phyloP scores from a whole-genome alignment of 2,113 vertebrate genomes.

The Dascyllus trimaculatus region DNA sequence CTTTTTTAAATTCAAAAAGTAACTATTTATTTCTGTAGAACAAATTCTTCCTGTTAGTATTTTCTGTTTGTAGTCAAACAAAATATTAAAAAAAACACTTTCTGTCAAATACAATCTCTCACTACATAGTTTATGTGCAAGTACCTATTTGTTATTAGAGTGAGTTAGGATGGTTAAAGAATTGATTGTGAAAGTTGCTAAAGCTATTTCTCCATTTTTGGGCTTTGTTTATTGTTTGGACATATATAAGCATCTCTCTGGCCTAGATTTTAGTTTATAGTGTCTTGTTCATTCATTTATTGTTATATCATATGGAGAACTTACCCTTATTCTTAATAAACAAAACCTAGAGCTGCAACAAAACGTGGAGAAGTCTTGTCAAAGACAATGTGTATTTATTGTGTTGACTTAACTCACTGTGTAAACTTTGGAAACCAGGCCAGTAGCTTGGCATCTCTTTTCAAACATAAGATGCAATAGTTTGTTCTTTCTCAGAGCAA shows the following conservation, averaged over 20 bases:
- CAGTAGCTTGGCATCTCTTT: conserved; percentile 15
- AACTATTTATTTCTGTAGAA: no score
- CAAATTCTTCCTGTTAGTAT: no score
- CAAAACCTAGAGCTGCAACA: not conserved
- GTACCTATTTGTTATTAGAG: not conserved
- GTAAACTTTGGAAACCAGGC: conserved; percentile 19
- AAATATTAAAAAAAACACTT: no score
- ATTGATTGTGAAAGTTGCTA: no score
- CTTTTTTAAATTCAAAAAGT: no score
- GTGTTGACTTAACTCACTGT: not conserved
- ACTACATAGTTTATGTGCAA: no score
- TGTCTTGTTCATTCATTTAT: not conserved
- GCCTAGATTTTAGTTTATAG: not conserved
- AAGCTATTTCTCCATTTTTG: not conserved
- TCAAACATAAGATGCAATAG: conserved; percentile 16
- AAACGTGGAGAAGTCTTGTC: not conserved
- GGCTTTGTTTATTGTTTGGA: not conserved
- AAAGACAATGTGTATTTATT: conserved; percentile 1
- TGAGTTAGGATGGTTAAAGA: not conserved
- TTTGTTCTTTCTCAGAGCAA: conserved; percentile 26
- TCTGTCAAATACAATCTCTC: no score
- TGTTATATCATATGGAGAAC: no score
- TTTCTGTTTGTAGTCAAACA: no score
- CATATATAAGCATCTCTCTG: not conserved
- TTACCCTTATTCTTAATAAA: not conserved